Percentiles rank a stretch among this genome's conserved stretches.
Conservation (phyloP, 2,888 invertebrate species). For the Pyrocoelia pectoralis region DNA sequence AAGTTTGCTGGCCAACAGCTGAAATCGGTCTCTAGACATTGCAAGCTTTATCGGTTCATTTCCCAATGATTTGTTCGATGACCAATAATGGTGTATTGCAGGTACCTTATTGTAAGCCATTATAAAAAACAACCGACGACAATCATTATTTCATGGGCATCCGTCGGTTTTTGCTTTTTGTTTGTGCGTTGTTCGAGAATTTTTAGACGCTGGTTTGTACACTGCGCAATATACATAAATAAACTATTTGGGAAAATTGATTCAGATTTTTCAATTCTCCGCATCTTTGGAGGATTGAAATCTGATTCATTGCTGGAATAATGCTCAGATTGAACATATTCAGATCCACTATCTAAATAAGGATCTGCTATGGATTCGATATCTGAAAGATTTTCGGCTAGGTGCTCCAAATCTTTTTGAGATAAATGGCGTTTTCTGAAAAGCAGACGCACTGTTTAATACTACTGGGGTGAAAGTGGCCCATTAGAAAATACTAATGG, state of each 20-base stretch:
- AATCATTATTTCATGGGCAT: background rate
- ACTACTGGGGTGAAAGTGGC: too few species aligned
- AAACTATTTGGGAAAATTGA: background rate
- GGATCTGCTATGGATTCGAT: background rate
- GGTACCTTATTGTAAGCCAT: background rate
- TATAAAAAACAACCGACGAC: background rate
- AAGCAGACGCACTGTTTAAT: too few species aligned
- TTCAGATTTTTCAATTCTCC: background rate
- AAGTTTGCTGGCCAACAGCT: background rate
- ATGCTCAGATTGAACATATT: background rate
- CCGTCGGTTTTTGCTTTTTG: background rate
- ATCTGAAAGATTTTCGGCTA: too few species aligned
- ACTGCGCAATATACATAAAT: background rate
- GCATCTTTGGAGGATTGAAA: background rate
- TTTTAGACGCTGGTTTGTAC: background rate
- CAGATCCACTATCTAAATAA: background rate
- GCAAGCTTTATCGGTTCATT: background rate
- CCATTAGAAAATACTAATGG: too few species aligned
- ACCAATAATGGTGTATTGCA: background rate
- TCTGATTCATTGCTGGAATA: background rate
- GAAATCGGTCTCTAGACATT: background rate
- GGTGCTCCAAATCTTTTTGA: too few species aligned
- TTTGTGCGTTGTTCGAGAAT: background rate
- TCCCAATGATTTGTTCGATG: slow-evolving; percentile 1
- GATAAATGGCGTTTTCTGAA: too few species aligned